These are phyloP conservation scores for Ranitomeya variabilis DNA, from an alignment of 2,113 vertebrate species.

Conservation along the genomic window DNA sequence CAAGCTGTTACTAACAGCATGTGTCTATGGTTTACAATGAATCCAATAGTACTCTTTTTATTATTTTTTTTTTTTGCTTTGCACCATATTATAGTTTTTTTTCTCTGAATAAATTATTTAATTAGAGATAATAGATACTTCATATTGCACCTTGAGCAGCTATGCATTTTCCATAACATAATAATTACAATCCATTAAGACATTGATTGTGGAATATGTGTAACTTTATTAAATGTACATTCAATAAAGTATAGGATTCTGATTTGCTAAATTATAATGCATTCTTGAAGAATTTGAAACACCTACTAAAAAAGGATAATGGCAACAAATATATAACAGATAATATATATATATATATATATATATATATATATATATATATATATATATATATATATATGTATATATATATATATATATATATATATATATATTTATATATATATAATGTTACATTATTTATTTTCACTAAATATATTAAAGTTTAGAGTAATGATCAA, in stretches of 20 bases:
- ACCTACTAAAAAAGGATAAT: not conserved
- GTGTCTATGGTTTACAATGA: constrained; percentile 19
- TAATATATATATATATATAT: too few relatives aligned
- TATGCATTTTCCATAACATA: not conserved
- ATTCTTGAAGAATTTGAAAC: not conserved
- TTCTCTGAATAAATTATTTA: not conserved
- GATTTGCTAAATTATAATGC: not conserved
- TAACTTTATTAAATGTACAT: not conserved
- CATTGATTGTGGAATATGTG: not conserved
- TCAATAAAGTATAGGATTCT: not conserved
- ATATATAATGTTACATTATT: too few relatives aligned
- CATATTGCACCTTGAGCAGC: not conserved
- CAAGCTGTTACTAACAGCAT: constrained; percentile 13
- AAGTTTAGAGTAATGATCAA: too few relatives aligned
- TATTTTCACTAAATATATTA: too few relatives aligned
- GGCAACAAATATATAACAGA: not conserved
- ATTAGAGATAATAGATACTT: not conserved
- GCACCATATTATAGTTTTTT: not conserved
- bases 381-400: too few relatives aligned
- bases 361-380: too few relatives aligned
- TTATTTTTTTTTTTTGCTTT: not conserved
- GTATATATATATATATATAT: too few relatives aligned
- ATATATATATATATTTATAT: too few relatives aligned
- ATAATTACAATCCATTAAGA: not conserved
- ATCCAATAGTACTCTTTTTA: not conserved